Conservation (phyloP, 2,888 invertebrate species). For the Lasioglossum morio region DNA sequence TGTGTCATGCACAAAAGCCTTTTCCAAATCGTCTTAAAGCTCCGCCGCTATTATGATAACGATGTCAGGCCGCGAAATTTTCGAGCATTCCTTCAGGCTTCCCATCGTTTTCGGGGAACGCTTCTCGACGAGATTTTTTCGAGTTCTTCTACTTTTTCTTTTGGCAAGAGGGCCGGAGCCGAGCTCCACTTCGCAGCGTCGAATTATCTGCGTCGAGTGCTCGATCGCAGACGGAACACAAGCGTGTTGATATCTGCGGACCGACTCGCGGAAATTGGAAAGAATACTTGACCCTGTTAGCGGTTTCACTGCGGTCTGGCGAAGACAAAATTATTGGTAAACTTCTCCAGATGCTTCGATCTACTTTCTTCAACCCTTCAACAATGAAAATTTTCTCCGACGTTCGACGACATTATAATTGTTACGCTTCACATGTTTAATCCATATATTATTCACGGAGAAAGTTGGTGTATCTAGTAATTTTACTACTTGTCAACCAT, state of each 20-base stretch:
- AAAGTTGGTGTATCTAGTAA: background rate
- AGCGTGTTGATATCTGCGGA: background rate
- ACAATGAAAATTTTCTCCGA: background rate
- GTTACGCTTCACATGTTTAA: background rate
- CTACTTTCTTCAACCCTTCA: background rate
- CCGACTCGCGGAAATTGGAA: background rate
- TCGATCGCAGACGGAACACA: background rate
- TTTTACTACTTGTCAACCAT: background rate
- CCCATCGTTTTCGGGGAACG: background rate
- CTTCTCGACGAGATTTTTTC: background rate
- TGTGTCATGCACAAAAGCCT: slow-evolving; percentile 74
- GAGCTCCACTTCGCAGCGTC: background rate
- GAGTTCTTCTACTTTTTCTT: background rate
- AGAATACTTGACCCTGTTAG: background rate
- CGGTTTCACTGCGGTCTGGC: background rate
- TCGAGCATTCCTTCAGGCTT: background rate
- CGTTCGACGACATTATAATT: background rate
- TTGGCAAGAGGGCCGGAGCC: background rate
- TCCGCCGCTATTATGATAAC: slow-evolving; percentile 62
- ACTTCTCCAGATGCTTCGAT: background rate
- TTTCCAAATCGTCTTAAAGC: slow-evolving; percentile 72
- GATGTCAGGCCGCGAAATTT: slow-evolving; percentile 38
- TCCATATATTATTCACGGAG: background rate
- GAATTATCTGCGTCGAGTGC: background rate
- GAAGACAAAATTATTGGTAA: background rate